Conservation (phyloP, 2,797 vertebrate species). For the Sebastes paucispinis region DNA sequence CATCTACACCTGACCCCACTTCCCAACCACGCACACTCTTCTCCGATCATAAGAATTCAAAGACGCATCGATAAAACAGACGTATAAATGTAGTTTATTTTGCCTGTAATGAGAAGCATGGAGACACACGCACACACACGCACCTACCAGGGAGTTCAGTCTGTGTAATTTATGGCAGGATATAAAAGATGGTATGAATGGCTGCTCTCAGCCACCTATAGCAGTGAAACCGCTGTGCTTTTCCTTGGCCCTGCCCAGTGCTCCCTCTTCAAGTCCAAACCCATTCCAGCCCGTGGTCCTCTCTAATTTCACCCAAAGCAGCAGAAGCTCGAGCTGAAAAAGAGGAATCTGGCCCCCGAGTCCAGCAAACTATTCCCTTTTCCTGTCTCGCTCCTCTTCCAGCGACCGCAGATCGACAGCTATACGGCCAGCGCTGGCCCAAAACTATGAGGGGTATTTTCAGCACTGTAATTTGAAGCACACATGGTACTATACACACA, state of each 20-base stretch:
- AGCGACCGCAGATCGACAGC: slow-evolving; percentile 81
- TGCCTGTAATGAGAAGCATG: slow-evolving; percentile 17
- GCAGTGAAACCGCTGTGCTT: slow-evolving; percentile 70
- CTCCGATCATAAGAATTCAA: slow-evolving; percentile 34
- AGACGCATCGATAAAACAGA: slow-evolving; percentile 49
- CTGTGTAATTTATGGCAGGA: slow-evolving; percentile 57
- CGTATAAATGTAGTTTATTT: slow-evolving; percentile 40
- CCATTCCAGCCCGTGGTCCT: slow-evolving; percentile 74
- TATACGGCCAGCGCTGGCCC: slow-evolving; percentile 76
- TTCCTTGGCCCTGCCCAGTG: slow-evolving; percentile 68
- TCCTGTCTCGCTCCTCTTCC: slow-evolving; percentile 79
- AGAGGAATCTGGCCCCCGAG: slow-evolving; percentile 78
- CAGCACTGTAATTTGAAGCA: slow-evolving; percentile 86
- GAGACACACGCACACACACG: slow-evolving; percentile 32
- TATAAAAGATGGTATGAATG: slow-evolving; percentile 62
- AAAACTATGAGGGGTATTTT: slow-evolving; percentile 88
- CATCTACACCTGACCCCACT: too few species aligned
- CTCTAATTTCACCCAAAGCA: slow-evolving; percentile 85
- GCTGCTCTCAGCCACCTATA: slow-evolving; percentile 50
- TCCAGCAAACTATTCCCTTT: slow-evolving; percentile 83
- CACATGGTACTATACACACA: slow-evolving; percentile 61
- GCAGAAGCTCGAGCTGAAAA: slow-evolving; percentile 79
- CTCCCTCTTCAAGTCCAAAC: slow-evolving; percentile 68
- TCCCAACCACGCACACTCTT: neutral
- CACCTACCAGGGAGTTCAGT: slow-evolving; percentile 56